Conservation (phyloP, 2,113 vertebrate species). For the Penelope pileata region DNA sequence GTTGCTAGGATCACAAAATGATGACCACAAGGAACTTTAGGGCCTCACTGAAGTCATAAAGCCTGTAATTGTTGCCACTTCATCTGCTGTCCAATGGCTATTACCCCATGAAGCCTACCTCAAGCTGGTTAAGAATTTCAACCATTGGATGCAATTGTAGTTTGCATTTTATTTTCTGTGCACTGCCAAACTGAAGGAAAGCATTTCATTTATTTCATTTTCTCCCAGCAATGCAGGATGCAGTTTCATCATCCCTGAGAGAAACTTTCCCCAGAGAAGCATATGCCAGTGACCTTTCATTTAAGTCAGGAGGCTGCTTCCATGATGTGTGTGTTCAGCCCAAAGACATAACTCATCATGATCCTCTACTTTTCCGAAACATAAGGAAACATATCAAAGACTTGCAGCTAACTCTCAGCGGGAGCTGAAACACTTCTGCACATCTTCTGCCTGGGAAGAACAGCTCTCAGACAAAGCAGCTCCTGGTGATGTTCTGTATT, state of each 20-base stretch:
- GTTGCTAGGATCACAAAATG: background rate
- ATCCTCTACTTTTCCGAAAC: background rate
- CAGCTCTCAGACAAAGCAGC: background rate
- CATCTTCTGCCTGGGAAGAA: background rate
- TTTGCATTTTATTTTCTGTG: background rate
- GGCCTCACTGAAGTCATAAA: background rate
- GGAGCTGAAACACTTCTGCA: background rate
- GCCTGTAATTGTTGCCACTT: background rate
- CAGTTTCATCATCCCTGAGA: background rate
- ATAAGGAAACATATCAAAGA: background rate
- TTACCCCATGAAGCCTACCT: background rate
- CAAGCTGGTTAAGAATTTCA: background rate
- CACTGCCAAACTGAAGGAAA: background rate
- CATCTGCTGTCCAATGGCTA: background rate
- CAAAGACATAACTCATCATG: background rate
- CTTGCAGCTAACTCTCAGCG: background rate
- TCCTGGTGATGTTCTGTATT: background rate
- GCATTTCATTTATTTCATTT: background rate
- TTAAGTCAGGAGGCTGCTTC: background rate
- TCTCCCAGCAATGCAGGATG: background rate
- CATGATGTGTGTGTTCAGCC: background rate
- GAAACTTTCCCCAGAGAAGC: background rate
- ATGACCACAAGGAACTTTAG: background rate
- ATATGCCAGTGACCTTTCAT: background rate
- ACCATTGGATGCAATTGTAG: background rate